Evolutionary conservation across 37 sponge, comb jelly and placozoan genomes (phyloP).

Genomic region (Geodia barretti): DNA sequence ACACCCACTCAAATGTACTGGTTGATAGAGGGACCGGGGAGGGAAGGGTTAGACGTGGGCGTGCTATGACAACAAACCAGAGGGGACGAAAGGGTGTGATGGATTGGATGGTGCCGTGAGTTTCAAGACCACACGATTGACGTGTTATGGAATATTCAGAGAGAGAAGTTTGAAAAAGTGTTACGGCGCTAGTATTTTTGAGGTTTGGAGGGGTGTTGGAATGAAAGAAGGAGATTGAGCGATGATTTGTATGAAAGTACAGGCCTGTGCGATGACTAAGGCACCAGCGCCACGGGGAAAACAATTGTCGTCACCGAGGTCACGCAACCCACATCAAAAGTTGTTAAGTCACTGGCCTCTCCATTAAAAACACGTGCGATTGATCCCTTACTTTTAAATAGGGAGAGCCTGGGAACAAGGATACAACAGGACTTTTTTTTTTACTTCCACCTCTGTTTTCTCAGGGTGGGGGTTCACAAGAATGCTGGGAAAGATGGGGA

Average conservation of each 20-base stretch:
- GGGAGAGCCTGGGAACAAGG: not conserved
- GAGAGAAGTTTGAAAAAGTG: no score
- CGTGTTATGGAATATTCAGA: no score
- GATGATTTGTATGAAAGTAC: conserved; percentile 69
- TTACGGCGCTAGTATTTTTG: conserved; percentile 37
- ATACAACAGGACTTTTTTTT: not conserved
- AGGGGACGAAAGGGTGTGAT: not conserved
- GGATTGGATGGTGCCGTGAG: conserved; percentile 31
- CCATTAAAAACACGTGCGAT: not conserved
- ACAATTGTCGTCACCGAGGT: not conserved
- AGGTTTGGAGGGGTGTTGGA: conserved; percentile 57
- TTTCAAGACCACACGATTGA: conserved; percentile 45
- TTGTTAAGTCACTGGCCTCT: conserved; percentile 13
- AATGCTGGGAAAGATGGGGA: conserved; percentile 47
- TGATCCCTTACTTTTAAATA: not conserved
- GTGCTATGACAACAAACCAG: not conserved
- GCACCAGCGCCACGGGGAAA: not conserved
- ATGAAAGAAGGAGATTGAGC: conserved; percentile 55
- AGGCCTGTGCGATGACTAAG: conserved; percentile 70
- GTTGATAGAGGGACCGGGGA: conserved; percentile 21
- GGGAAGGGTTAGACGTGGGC: conserved; percentile 19
- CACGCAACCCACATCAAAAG: conserved; percentile 10
- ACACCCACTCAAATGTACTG: conserved; percentile 35
- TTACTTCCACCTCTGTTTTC: not conserved
- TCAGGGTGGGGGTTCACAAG: conserved; percentile 32